These are phyloP conservation scores for Atethmia centrago DNA, from an alignment of 2,888 invertebrate genomes.

Conservation along the genomic window DNA sequence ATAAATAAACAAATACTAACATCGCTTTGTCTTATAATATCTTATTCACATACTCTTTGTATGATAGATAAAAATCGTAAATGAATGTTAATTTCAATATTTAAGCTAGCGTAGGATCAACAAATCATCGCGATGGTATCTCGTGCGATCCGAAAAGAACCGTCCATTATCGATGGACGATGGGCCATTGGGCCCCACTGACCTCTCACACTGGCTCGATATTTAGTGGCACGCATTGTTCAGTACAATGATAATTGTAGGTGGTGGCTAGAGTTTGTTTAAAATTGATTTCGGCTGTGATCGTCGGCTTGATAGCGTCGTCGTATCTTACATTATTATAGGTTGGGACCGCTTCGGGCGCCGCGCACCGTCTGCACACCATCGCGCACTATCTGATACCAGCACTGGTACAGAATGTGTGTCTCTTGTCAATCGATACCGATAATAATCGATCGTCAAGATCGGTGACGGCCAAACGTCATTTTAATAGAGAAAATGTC, in stretches of 20 bases:
- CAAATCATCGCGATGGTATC: conserved; percentile 89
- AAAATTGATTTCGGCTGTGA: conserved; percentile 90
- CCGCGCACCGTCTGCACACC: conserved; percentile 44
- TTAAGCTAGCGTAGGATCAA: conserved; percentile 87
- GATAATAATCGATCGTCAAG: too few species aligned
- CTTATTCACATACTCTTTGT: conserved; percentile 65
- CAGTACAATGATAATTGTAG: conserved; percentile 87
- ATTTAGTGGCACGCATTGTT: conserved; percentile 86
- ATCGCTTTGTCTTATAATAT: conserved; percentile 64
- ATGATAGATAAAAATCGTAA: conserved; percentile 84
- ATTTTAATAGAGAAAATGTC: conserved; percentile 30
- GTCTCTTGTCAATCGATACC: conserved; percentile 38
- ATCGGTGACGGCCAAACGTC: neutral
- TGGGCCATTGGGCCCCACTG: conserved; percentile 73
- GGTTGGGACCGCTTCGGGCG: conserved; percentile 71
- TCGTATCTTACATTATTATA: conserved; percentile 82
- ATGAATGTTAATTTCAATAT: conserved; percentile 89
- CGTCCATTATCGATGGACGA: conserved; percentile 80
- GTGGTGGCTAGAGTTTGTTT: conserved; percentile 89
- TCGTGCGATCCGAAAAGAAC: conserved; percentile 86
- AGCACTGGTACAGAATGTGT: conserved; percentile 23
- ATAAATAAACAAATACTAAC: conserved; percentile 56
- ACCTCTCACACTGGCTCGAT: conserved; percentile 87
- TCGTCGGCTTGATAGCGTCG: conserved; percentile 82
- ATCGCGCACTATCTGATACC: conserved; percentile 42